Conservation (phyloP, 2,797 vertebrate species). For the Danio tinwini region DNA sequence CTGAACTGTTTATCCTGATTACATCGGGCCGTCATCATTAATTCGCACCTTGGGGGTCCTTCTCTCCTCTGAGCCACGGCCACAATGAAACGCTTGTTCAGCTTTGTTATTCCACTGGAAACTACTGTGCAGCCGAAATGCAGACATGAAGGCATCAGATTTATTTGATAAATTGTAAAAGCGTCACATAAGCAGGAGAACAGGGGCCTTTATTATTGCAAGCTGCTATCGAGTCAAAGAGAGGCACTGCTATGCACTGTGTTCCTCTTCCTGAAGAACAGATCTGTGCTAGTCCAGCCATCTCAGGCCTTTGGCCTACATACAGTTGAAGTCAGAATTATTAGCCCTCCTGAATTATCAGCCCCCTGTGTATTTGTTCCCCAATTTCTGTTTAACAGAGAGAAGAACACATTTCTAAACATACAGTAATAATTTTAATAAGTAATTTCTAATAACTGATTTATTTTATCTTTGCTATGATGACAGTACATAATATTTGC, state of each 20-base stretch:
- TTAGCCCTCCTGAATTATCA: no score
- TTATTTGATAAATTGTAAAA: constrained; percentile 85
- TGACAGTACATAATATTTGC: no score
- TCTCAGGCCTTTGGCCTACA: neutral
- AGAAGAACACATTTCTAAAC: no score
- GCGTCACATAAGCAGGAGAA: constrained; percentile 68
- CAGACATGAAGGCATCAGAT: constrained; percentile 78
- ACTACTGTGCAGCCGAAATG: constrained; percentile 74
- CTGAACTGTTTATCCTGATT: constrained; percentile 84
- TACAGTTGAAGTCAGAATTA: neutral
- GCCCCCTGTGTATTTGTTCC: neutral
- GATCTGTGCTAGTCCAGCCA: constrained; percentile 11
- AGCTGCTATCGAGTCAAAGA: constrained; percentile 62
- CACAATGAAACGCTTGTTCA: constrained; percentile 85
- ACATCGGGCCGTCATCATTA: constrained; percentile 88
- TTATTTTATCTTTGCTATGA: no score
- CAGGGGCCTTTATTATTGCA: constrained; percentile 72
- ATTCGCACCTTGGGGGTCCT: constrained; percentile 86
- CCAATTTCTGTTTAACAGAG: no score
- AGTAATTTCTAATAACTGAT: no score
- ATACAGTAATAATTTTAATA: no score
- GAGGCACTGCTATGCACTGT: constrained; percentile 36
- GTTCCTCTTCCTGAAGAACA: constrained; percentile 34
- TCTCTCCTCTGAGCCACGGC: constrained; percentile 67
- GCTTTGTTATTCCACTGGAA: constrained; percentile 86